Evolutionary conservation across 2,113 vertebrate species (phyloP), one percentile per base, ranked within the genome.

Genomic region (Leptosomus discolor): DNA sequence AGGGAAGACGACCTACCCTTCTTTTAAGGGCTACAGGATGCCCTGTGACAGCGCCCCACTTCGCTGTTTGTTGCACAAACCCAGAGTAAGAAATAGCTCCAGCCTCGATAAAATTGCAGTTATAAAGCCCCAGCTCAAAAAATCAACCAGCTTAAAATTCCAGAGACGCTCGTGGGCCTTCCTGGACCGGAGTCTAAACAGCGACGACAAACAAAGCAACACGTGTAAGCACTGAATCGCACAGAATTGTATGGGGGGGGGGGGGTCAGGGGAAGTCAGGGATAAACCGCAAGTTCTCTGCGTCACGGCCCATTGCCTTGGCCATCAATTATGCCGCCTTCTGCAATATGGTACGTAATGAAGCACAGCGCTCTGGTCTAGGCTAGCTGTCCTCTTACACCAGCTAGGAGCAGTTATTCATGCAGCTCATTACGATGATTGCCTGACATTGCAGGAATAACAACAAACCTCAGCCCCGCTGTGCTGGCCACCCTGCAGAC

Each of bases 211-310:
- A 50, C 46, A 74, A 79, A 94, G 61, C 32, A 29, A 32, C 48
- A 57, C 0, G 14, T 36, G 51, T 36, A n/a, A 45, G 75, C 71
- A 60, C 18, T 11, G 54, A 19, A n/a, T 27, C 9, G 2, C 37
- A 8, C 36, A 17, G 41, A 16, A 26, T 30, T 10, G 41, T 12
- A 21, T 6, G 3, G 27, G 15, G 46, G 39, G 36, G 6, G 3
- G 27, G 15, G 46, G 39, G 36, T 29, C 71, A 53, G 68, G 2
- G 51, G 71, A 32, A 86, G 23, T 17, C 70, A 61, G 60, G 54
- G 69, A 13, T 21, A 23, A 84, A 64, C 1, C 3, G 0, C 15
- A 14, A 50, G n/a, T 39, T 58, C 84, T 53, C 5, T 0, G 63
- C 76, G 39, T n/a, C 78, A 41, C 24, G 58, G 57, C 36, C 48